Conservation (phyloP, 2,797 vertebrate genomes). For the Pantherophis vulpinus region DNA sequence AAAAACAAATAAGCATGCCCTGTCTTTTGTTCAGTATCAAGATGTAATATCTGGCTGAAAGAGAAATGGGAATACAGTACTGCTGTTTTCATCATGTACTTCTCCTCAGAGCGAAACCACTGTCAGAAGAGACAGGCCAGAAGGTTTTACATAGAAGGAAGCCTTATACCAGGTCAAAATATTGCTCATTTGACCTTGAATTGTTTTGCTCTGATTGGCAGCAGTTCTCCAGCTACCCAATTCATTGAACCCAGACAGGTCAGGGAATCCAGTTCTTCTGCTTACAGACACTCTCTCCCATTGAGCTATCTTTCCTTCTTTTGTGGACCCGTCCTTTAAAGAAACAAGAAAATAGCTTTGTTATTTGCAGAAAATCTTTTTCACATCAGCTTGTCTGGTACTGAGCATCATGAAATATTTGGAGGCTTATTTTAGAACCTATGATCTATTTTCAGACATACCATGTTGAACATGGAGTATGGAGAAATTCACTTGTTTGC, state of each 20-base stretch:
- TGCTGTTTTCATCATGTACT: neutral
- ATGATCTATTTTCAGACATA: neutral
- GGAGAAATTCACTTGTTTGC: neutral
- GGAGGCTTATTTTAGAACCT: neutral
- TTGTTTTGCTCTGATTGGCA: neutral
- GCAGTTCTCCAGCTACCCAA: neutral
- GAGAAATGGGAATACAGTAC: constrained; percentile 38
- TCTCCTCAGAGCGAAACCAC: neutral
- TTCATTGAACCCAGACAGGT: neutral
- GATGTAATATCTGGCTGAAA: constrained; percentile 48
- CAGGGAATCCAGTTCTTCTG: neutral
- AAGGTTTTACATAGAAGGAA: neutral
- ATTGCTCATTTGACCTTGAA: neutral
- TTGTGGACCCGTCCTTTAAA: neutral
- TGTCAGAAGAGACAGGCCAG: constrained; percentile 3
- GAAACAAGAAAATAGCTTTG: neutral
- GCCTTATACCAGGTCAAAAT: neutral
- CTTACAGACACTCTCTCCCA: neutral
- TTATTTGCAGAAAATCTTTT: neutral
- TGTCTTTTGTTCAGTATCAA: constrained; percentile 48
- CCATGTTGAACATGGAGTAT: neutral
- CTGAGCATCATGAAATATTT: neutral
- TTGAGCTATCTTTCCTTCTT: neutral
- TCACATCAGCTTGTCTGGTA: neutral
- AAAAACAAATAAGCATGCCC: constrained; percentile 56